Percentiles rank a stretch among this genome's conserved stretches.
Evolutionary conservation across 2,888 invertebrate genomes (phyloP).

Genomic region (Pseudococcus viburni): DNA sequence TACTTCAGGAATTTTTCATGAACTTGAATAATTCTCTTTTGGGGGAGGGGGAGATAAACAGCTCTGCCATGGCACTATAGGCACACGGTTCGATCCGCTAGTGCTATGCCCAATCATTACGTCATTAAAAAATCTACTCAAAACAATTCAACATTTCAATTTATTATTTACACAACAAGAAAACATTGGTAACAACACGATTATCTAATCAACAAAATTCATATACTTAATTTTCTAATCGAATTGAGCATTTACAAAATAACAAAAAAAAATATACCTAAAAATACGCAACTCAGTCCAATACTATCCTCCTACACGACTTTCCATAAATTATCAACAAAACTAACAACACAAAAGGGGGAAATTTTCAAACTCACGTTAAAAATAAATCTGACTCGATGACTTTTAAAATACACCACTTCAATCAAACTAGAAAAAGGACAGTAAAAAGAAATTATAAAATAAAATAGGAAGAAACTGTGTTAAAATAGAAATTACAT

Average conservation of each 20-base stretch:
- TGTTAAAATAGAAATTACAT: not conserved
- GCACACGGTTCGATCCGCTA: not conserved
- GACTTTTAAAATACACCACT: not conserved
- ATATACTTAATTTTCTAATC: not conserved
- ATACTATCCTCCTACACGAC: not conserved
- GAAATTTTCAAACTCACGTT: not conserved
- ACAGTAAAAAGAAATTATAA: constrained; percentile 5
- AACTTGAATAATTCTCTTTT: no score
- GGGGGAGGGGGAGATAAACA: no score
- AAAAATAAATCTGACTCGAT: constrained; percentile 10
- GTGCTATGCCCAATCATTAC: constrained; percentile 68
- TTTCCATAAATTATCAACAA: not conserved
- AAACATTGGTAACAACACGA: constrained; percentile 48
- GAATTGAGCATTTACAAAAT: constrained; percentile 31
- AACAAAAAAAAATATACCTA: constrained; percentile 24
- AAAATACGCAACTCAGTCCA: not conserved
- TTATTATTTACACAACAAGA: constrained; percentile 15
- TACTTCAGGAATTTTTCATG: no score
- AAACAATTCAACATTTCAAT: not conserved
- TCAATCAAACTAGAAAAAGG: not conserved
- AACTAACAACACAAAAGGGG: not conserved
- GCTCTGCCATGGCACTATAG: no score
- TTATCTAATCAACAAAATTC: constrained; percentile 16
- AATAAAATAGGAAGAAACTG: constrained; percentile 20
- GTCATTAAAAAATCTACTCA: constrained; percentile 68